Percentiles rank a stretch among this genome's conserved stretches.
Evolutionary conservation across 2,797 vertebrate species (phyloP).

Genomic region (Thripadectes ignobilis): DNA sequence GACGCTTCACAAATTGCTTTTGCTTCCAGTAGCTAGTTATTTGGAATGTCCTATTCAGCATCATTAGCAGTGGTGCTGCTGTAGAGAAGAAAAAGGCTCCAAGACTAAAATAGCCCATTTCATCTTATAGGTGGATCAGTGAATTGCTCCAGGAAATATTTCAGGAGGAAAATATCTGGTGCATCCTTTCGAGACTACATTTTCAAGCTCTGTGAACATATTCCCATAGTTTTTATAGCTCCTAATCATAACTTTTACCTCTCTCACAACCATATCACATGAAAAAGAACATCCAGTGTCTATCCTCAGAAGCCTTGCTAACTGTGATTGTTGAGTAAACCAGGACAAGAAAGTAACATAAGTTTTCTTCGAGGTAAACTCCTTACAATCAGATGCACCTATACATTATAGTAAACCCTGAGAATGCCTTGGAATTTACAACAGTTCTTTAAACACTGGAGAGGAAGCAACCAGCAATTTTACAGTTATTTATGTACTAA

Average conservation of each 20-base stretch:
- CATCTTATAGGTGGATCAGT: fast-evolving
- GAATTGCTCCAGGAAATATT: neutral
- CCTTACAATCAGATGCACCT: neutral
- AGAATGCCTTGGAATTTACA: neutral
- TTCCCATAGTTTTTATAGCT: fast-evolving
- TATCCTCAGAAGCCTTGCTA: fast-evolving
- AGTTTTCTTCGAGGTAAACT: neutral
- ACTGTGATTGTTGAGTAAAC: neutral
- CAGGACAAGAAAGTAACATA: fast-evolving
- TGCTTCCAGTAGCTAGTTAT: neutral
- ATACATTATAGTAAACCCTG: fast-evolving
- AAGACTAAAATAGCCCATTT: neutral
- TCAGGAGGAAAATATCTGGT: fast-evolving
- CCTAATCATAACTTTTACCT: neutral
- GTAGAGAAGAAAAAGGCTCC: neutral
- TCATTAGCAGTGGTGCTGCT: neutral
- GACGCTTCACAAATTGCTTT: neutral
- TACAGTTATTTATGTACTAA: fast-evolving
- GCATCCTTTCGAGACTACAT: neutral
- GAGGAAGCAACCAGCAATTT: fast-evolving
- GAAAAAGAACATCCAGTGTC: fast-evolving
- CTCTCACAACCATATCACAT: fast-evolving
- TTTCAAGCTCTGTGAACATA: neutral
- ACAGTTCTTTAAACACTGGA: fast-evolving
- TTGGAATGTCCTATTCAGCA: neutral